phyloP scores from a whole-genome alignment of 1,140 invertebrate genomes.

The Papilio machaon region DNA sequence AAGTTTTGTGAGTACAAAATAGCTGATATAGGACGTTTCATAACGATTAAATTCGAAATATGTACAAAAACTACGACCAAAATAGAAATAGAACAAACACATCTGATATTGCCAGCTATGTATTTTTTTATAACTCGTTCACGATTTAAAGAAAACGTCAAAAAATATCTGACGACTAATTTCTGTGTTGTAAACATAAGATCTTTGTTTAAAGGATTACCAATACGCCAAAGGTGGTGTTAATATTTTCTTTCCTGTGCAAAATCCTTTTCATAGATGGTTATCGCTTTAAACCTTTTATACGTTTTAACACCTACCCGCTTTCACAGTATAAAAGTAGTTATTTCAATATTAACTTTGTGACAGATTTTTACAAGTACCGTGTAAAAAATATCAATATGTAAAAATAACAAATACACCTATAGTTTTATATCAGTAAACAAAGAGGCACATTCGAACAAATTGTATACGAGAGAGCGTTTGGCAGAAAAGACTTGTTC shows the following conservation, averaged over 20 bases:
- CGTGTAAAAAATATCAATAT: too few relatives aligned
- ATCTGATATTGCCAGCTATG: too few relatives aligned
- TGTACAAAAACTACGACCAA: too few relatives aligned
- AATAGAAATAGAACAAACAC: too few relatives aligned
- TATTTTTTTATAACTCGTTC: too few relatives aligned
- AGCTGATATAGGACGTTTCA: neutral
- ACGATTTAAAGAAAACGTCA: too few relatives aligned
- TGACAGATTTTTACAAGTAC: neutral
- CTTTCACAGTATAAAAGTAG: neutral
- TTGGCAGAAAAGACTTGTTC: too few relatives aligned
- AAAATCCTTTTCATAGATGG: neutral
- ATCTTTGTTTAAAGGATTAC: neutral
- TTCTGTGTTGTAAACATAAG: neutral
- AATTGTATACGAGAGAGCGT: too few relatives aligned
- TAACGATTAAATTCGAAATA: neutral
- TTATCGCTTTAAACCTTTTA: neutral
- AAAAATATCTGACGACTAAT: neutral
- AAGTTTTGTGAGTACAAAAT: constrained; percentile 16
- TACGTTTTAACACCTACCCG: neutral
- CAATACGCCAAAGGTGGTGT: neutral
- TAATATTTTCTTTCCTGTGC: neutral
- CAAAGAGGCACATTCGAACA: too few relatives aligned
- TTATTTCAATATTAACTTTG: neutral
- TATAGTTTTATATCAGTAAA: too few relatives aligned
- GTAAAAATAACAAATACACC: too few relatives aligned